phyloP scores from a whole-genome alignment of 2,888 invertebrate genomes.

The Laothoe populi region DNA sequence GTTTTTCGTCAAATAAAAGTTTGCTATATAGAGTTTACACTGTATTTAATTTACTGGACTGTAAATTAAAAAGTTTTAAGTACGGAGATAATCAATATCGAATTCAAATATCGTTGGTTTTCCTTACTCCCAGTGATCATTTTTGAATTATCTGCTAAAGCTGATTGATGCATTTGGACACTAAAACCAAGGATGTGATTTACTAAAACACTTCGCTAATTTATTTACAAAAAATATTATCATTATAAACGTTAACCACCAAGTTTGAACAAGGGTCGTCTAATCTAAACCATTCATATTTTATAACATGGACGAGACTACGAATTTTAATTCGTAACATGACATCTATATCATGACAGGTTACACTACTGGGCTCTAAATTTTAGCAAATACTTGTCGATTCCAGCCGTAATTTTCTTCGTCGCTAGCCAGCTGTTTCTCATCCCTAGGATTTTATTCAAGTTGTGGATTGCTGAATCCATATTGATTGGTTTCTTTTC shows the following conservation, averaged over 20 bases:
- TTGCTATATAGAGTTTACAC: too few relatives aligned
- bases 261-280: conserved; percentile 35
- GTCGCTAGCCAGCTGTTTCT: not conserved
- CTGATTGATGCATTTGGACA: not conserved
- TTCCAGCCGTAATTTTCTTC: not conserved
- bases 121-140: too few relatives aligned
- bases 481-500: not conserved
- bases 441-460: not conserved
- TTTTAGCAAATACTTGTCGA: not conserved
- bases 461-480: not conserved
- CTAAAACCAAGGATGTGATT: not conserved
- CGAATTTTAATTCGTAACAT: conserved; percentile 32
- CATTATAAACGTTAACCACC: conserved; percentile 36
- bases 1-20: too few relatives aligned
- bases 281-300: conserved; percentile 29
- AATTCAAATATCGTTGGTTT: not conserved
- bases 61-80: too few relatives aligned
- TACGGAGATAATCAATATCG: too few relatives aligned
- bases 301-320: conserved; percentile 38
- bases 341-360: conserved; percentile 22
- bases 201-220: conserved; percentile 28
- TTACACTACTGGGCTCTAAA: conserved; percentile 15
- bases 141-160: not conserved
- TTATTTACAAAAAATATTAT: conserved; percentile 43
- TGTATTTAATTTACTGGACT: too few relatives aligned